phyloP scores from a whole-genome alignment of 2,888 invertebrate species.

The Pseudolycoriella hygida region DNA sequence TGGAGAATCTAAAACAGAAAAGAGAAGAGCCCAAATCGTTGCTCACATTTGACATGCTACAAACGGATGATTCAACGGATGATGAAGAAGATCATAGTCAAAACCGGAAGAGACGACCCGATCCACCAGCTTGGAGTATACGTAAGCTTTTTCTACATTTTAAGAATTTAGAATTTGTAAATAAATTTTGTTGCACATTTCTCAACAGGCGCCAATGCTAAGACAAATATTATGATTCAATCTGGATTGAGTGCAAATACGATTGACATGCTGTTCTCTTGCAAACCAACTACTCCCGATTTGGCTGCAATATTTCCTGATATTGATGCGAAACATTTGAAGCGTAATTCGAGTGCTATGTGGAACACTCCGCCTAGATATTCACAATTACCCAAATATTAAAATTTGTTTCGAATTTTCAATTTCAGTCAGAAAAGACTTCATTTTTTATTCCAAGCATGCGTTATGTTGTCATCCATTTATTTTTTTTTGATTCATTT shows the following conservation, averaged over 20 bases:
- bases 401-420: slow-evolving; percentile 6
- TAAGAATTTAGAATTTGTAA: slow-evolving; percentile 3
- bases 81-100: slow-evolving; percentile 24
- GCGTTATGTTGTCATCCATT: no score
- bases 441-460: no score
- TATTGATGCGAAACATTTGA: slow-evolving; percentile 43
- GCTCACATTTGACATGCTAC: slow-evolving; percentile 27
- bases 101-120: slow-evolving; percentile 23
- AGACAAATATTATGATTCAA: slow-evolving; percentile 30
- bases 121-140: slow-evolving; percentile 29
- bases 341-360: slow-evolving; percentile 54
- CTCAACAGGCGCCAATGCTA: slow-evolving; percentile 31
- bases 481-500: no score
- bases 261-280: slow-evolving; percentile 41
- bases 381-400: slow-evolving; percentile 33
- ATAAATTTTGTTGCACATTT: no score
- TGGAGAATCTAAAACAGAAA: slow-evolving; percentile 10
- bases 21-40: slow-evolving; percentile 12
- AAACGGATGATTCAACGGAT: slow-evolving; percentile 29
- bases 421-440: no score
- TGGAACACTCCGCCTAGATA: slow-evolving; percentile 56
- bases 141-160: slow-evolving; percentile 19
- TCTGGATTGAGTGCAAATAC: slow-evolving; percentile 24
- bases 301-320: slow-evolving; percentile 46
- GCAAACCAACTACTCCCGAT: slow-evolving; percentile 43